phyloP scores from a whole-genome alignment of 1,140 invertebrate species.

The Nasonia vitripennis region DNA sequence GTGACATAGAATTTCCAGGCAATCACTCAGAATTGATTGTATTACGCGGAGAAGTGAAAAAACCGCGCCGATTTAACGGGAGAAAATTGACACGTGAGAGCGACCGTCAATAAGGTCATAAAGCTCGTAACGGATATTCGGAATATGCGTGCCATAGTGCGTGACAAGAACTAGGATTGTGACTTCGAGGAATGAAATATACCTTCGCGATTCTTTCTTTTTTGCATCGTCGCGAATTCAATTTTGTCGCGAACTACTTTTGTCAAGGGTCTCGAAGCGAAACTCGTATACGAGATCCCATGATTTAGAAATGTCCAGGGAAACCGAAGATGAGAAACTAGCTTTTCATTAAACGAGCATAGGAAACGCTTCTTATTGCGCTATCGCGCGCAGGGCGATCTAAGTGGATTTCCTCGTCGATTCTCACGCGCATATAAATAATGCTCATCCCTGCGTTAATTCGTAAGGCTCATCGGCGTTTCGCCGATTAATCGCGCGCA shows the following conservation, averaged over 20 bases:
- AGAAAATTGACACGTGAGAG: slow-evolving; percentile 18
- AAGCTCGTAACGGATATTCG: background rate
- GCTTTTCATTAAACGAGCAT: background rate
- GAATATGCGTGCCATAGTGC: background rate
- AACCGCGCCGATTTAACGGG: background rate
- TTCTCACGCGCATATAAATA: background rate
- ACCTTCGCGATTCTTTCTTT: background rate
- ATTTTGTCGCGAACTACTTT: slow-evolving; percentile 35
- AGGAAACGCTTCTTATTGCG: slow-evolving; percentile 2
- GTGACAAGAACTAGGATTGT: background rate
- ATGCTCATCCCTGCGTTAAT: background rate
- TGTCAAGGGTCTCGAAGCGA: background rate
- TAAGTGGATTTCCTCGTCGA: background rate
- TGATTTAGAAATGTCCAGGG: slow-evolving; percentile 5
- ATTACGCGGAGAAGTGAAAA: background rate
- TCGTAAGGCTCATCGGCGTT: background rate
- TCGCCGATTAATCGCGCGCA: background rate
- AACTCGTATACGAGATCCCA: slow-evolving; percentile 17
- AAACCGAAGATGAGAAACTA: slow-evolving; percentile 27
- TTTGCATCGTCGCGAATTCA: background rate
- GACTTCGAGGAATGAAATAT: background rate
- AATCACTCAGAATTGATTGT: background rate
- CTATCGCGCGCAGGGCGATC: background rate
- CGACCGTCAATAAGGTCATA: background rate
- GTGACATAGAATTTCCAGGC: background rate